Evolutionary conservation across 1,140 invertebrate species (phyloP).

Genomic region (Chymomyza costata): DNA sequence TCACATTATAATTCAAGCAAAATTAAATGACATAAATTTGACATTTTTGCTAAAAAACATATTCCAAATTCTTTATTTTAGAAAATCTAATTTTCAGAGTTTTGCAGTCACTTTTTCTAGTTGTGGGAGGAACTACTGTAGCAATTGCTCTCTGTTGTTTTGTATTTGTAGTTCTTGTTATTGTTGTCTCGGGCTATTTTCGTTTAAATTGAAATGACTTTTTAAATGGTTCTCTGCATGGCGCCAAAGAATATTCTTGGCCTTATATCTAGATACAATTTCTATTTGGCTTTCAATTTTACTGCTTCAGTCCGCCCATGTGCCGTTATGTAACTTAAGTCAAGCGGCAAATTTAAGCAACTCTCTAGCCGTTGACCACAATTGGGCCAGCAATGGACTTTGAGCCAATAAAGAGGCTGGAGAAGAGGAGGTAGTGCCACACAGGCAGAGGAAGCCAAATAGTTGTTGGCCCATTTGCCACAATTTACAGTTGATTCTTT

Average conservation of each 20-base stretch:
- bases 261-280: too few species aligned
- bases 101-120: too few species aligned
- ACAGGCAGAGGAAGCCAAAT: conserved; percentile 55
- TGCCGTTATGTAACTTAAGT: conserved; percentile 58
- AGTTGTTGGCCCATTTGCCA: conserved; percentile 67
- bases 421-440: conserved; percentile 6
- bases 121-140: too few species aligned
- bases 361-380: conserved; percentile 51
- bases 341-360: conserved; percentile 32
- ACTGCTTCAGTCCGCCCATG: too few species aligned
- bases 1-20: too few species aligned
- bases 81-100: too few species aligned
- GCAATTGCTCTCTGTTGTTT: too few species aligned
- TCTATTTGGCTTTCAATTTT: too few species aligned
- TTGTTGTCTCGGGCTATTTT: conserved; percentile 4
- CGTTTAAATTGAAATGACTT: conserved; percentile 30
- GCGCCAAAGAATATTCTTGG: conserved; percentile 17
- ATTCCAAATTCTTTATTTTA: too few species aligned
- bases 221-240: too few species aligned
- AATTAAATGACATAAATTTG: too few species aligned
- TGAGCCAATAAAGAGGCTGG: conserved; percentile 24
- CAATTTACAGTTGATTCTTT: conserved; percentile 8
- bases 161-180: neutral
- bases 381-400: conserved; percentile 48
- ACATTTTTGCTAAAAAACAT: too few species aligned